A percentile compares a stretch with the other conserved stretches of the same genome.
phyloP scores from a whole-genome alignment of 1,140 invertebrate genomes.

The Meloidogyne hapla region DNA sequence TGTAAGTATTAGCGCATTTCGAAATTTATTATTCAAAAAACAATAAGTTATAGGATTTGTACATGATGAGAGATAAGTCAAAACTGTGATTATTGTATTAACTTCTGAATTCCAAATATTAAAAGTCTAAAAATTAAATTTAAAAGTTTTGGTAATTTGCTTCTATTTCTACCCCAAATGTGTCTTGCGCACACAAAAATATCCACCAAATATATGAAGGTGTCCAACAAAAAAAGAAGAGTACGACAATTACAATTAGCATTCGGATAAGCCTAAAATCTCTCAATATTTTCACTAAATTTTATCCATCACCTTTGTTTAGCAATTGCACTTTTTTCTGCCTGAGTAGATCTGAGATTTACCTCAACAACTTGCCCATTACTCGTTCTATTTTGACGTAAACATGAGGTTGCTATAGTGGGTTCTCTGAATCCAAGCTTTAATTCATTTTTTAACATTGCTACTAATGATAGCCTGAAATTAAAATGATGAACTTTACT shows the following conservation, averaged over 20 bases:
- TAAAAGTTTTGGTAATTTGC: background rate
- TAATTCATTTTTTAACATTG: constrained; percentile 4
- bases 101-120: constrained; percentile 60
- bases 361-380: background rate
- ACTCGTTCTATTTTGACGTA: background rate
- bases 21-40: constrained; percentile 86
- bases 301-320: constrained; percentile 42
- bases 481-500: too few species aligned
- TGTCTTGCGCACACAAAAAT: constrained; percentile 75
- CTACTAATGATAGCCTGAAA: background rate
- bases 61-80: constrained; percentile 82
- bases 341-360: constrained; percentile 55
- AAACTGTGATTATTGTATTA: constrained; percentile 76
- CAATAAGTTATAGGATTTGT: constrained; percentile 91
- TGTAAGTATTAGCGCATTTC: constrained; percentile 65
- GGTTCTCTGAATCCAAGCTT: background rate
- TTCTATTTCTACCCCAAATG: constrained; percentile 70
- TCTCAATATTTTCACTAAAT: too few species aligned
- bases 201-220: constrained; percentile 74
- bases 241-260: constrained; percentile 84
- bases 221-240: constrained; percentile 90
- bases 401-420: background rate
- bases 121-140: constrained; percentile 71
- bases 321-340: constrained; percentile 51
- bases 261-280: constrained; percentile 75